These are phyloP conservation scores for Holothuria leucospilota DNA, from an alignment of 53 echinoderm and acorn worm species.

Conservation along the genomic window DNA sequence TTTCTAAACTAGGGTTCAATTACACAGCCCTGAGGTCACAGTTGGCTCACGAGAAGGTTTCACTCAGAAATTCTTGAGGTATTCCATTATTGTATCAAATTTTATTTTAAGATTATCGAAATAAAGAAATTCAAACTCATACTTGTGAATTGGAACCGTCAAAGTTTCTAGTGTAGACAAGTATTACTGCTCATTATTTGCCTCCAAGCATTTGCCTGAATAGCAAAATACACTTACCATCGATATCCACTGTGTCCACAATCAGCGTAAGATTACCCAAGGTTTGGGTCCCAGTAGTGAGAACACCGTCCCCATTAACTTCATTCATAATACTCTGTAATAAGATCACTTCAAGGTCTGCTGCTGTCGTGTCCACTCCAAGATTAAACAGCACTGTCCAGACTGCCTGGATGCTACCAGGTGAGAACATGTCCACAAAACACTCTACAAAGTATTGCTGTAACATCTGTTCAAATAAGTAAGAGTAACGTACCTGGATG, in stretches of 20 bases:
- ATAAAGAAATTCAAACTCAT: too few relatives aligned
- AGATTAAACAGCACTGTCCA: conserved; percentile 50
- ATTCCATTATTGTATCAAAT: too few relatives aligned
- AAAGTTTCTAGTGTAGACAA: too few relatives aligned
- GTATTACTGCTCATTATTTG: too few relatives aligned
- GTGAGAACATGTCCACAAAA: conserved; percentile 50
- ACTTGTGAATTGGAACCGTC: too few relatives aligned
- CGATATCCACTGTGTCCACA: conserved; percentile 18
- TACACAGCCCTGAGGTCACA: too few relatives aligned
- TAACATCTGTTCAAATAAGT: conserved; percentile 50
- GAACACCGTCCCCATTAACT: conserved; percentile 23
- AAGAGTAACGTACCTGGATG: conserved; percentile 58
- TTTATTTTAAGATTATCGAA: too few relatives aligned
- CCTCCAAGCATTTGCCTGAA: too few relatives aligned
- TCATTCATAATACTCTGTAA: not conserved
- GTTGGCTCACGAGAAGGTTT: too few relatives aligned
- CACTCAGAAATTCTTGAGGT: too few relatives aligned
- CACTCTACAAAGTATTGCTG: conserved; percentile 65
- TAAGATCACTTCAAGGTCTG: not conserved
- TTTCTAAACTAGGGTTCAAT: too few relatives aligned
- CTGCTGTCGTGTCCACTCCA: conserved; percentile 30
- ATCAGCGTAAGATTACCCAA: conserved; percentile 72
- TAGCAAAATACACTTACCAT: conserved; percentile 14
- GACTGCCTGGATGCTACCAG: conserved; percentile 41
- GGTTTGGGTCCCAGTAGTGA: conserved; percentile 59